Evolutionary conservation across 2,797 vertebrate species (phyloP).

Genomic region (Caiman crocodilus): DNA sequence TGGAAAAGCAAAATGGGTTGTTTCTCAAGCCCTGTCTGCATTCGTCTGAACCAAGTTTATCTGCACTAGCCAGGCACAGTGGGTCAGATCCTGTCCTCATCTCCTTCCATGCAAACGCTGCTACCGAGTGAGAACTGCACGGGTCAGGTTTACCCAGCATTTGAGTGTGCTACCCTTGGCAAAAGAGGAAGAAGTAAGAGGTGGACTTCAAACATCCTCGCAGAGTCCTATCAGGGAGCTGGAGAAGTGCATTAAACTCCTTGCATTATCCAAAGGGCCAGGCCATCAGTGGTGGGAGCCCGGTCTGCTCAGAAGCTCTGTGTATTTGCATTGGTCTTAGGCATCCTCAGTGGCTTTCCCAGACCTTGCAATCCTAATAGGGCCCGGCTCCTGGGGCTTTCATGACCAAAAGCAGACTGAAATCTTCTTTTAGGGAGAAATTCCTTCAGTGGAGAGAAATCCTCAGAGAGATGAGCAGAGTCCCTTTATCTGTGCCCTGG

Average conservation of each 20-base stretch:
- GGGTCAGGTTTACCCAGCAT: not conserved
- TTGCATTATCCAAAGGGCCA: not conserved
- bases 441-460: not conserved
- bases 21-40: conserved; percentile 46
- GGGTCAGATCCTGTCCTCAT: conserved; percentile 26
- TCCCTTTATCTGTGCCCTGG: not conserved
- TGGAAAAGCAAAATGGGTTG: conserved; percentile 51
- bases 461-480: not conserved
- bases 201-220: accelerated
- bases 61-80: not conserved
- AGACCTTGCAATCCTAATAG: not conserved
- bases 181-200: not conserved
- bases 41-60: not conserved
- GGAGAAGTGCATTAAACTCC: not conserved
- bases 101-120: not conserved
- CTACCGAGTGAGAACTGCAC: not conserved
- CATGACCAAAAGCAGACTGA: not conserved
- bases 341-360: not conserved
- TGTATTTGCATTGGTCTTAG: not conserved
- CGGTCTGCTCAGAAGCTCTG: conserved; percentile 1
- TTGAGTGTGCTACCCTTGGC: not conserved
- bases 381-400: not conserved
- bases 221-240: not conserved
- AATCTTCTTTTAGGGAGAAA: not conserved
- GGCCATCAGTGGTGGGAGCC: accelerated